phyloP scores from a whole-genome alignment of 2,888 invertebrate species.

The Diloba caeruleocephala region DNA sequence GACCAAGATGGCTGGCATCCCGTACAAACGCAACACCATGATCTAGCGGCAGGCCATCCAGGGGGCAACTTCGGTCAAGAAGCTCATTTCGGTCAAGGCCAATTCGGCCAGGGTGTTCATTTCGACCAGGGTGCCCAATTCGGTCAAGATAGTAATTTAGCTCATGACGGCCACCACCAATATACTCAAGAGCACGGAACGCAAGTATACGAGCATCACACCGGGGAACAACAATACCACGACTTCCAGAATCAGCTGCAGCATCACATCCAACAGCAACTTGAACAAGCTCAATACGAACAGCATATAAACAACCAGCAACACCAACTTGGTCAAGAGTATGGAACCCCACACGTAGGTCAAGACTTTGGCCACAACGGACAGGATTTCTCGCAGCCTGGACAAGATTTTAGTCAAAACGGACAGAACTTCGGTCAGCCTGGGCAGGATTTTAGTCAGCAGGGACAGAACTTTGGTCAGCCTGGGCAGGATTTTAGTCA shows the following conservation, averaged over 20 bases:
- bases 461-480: conserved; percentile 56
- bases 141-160: conserved; percentile 36
- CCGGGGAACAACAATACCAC: conserved; percentile 71
- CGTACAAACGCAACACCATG: conserved; percentile 71
- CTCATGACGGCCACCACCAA: conserved; percentile 66
- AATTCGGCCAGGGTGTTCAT: conserved; percentile 38
- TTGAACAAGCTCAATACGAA: conserved; percentile 75
- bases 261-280: conserved; percentile 80
- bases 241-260: conserved; percentile 78
- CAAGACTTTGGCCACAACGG: conserved; percentile 51
- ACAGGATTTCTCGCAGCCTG: too few relatives aligned
- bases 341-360: conserved; percentile 55
- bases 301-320: conserved; percentile 66
- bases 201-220: conserved; percentile 81
- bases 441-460: conserved; percentile 51
- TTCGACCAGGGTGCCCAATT: conserved; percentile 18
- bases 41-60: conserved; percentile 56
- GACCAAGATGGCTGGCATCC: conserved; percentile 84
- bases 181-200: conserved; percentile 78
- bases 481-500: too few relatives aligned
- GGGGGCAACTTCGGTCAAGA: conserved; percentile 62
- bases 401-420: conserved; percentile 20
- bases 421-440: conserved; percentile 51
- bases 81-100: conserved; percentile 27
- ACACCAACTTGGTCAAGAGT: conserved; percentile 63